These are phyloP conservation scores for Syncerus caffer DNA, from an alignment of 2,797 vertebrate species.

Conservation along the genomic window DNA sequence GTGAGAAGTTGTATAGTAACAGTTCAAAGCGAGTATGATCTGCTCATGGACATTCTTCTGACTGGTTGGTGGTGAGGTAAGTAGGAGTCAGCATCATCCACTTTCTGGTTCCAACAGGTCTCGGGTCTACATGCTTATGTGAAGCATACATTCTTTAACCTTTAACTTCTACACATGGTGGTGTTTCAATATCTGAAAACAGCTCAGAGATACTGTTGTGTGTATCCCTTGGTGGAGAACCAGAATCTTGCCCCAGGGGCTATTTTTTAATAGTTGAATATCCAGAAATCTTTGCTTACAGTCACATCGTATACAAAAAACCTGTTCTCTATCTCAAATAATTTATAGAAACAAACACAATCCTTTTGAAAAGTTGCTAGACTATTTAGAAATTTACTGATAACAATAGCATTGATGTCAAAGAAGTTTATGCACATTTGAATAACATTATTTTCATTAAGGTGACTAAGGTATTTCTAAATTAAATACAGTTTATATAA, in stretches of 20 bases:
- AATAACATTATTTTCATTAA: not conserved
- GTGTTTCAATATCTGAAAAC: not conserved
- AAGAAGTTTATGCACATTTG: not conserved
- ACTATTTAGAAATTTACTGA: not conserved
- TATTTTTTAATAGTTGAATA: not conserved
- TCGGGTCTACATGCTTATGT: not conserved
- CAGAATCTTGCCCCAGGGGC: not conserved
- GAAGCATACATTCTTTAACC: not conserved
- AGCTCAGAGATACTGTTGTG: not conserved
- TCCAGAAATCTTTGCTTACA: not conserved
- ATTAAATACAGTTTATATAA: not conserved
- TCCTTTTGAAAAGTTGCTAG: not conserved
- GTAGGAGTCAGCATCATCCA: not conserved
- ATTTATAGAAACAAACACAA: not conserved
- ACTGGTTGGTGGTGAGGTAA: not conserved
- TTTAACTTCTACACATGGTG: not conserved
- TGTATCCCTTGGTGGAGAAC: not conserved
- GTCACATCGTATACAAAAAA: not conserved
- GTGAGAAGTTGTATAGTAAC: not conserved
- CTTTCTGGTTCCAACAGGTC: not conserved
- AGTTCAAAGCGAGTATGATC: not conserved
- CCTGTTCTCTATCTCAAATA: not conserved
- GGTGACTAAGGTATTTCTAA: not conserved
- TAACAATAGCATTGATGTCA: not conserved
- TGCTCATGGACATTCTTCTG: not conserved